Percentiles rank a stretch among this genome's conserved stretches.
Conservation (phyloP, 2,113 vertebrate species). For the Osmerus eperlanus region DNA sequence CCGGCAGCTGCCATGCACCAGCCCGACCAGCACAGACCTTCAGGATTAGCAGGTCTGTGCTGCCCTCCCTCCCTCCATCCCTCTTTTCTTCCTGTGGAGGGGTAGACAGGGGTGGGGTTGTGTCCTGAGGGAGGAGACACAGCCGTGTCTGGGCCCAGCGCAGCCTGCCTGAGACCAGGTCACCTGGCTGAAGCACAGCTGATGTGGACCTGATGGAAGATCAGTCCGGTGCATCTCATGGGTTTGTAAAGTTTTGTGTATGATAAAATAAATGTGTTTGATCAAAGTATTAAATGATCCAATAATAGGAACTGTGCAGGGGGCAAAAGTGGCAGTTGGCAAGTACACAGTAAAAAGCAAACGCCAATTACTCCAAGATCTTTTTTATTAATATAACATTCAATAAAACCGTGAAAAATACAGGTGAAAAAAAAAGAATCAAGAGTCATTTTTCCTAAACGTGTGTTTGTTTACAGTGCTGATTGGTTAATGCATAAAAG, state of each 20-base stretch:
- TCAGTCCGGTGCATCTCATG: too few species aligned
- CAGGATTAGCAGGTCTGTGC: slow-evolving; percentile 64
- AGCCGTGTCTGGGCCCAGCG: not conserved
- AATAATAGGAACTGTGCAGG: too few species aligned
- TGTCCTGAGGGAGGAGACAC: not conserved
- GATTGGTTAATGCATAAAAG: not conserved
- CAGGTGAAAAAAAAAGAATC: too few species aligned
- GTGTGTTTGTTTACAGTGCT: not conserved
- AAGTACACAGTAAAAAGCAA: slow-evolving; percentile 7
- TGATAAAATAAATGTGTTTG: too few species aligned
- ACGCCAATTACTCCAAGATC: slow-evolving; percentile 23
- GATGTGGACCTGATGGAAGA: slow-evolving; percentile 41
- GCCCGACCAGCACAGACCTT: slow-evolving; percentile 49
- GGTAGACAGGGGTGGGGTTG: slow-evolving; percentile 34
- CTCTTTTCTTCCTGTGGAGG: slow-evolving; percentile 58
- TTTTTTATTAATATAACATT: slow-evolving; percentile 32
- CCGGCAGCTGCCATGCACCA: slow-evolving; percentile 4
- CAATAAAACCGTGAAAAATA: slow-evolving; percentile 21
- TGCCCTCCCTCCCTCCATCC: slow-evolving; percentile 38
- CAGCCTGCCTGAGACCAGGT: too few species aligned
- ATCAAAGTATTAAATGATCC: too few species aligned
- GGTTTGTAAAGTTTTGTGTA: too few species aligned
- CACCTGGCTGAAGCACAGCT: slow-evolving; percentile 14
- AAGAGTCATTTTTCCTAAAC: too few species aligned
- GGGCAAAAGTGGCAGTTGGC: too few species aligned